Conservation (phyloP, 30 jellyfish, hydroid and myxozoan genomes). For the Pseudorhiza aurosa region DNA sequence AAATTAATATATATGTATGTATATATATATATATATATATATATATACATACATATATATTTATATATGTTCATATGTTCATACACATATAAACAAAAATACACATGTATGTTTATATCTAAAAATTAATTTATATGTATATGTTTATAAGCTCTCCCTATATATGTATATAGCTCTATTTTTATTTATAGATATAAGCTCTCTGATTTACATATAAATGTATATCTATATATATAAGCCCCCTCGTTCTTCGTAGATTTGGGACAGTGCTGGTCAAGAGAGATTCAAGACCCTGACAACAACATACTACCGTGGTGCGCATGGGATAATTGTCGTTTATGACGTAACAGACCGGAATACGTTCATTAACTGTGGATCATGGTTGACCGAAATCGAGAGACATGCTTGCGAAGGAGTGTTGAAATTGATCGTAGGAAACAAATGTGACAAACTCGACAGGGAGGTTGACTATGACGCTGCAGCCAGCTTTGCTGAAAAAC, state of each 20-base stretch:
- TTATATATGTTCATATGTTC: too few relatives aligned
- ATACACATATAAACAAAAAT: too few relatives aligned
- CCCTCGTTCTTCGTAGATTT: conserved; percentile 41
- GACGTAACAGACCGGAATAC: conserved; percentile 80
- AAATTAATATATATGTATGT: too few relatives aligned
- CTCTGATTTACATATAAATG: too few relatives aligned
- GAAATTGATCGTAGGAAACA: conserved; percentile 74
- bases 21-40: too few relatives aligned
- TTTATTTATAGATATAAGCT: too few relatives aligned
- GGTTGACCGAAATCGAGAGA: conserved; percentile 82
- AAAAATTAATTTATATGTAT: too few relatives aligned
- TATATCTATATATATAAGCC: background rate
- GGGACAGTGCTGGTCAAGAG: conserved; percentile 95
- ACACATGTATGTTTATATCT: too few relatives aligned
- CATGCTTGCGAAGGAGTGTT: conserved; percentile 84
- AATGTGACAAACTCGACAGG: conserved; percentile 71
- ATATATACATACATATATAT: too few relatives aligned
- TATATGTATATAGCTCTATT: too few relatives aligned
- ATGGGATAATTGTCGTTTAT: conserved; percentile 82
- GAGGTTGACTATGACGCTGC: conserved; percentile 84
- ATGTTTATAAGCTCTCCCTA: too few relatives aligned
- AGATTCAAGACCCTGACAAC: conserved; percentile 86
- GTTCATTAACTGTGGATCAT: conserved; percentile 72
- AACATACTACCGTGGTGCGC: conserved; percentile 91
- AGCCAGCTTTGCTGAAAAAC: conserved; percentile 61